Evolutionary conservation across 2,113 vertebrate species (phyloP).

Genomic region (Marcusenius ussheri): DNA sequence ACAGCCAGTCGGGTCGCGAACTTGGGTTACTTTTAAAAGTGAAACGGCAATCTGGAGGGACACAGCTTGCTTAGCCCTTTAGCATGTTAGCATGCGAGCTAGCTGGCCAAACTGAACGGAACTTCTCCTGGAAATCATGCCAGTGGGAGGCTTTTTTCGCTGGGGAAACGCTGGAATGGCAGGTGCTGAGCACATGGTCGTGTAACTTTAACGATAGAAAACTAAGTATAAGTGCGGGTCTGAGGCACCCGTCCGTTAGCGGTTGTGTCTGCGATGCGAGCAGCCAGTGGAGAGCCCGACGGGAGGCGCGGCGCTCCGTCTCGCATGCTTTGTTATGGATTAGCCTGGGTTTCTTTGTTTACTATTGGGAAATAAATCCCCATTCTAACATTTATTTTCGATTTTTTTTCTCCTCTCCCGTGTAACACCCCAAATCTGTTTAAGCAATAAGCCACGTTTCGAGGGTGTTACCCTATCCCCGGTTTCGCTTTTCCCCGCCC

Average conservation of each 20-base stretch:
- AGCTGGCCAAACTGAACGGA: neutral
- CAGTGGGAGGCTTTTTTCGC: neutral
- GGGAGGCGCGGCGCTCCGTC: neutral
- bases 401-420: neutral
- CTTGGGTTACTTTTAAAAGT: neutral
- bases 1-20: neutral
- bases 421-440: neutral
- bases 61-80: neutral
- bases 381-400: neutral
- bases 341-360: constrained; percentile 10
- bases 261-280: neutral
- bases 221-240: neutral
- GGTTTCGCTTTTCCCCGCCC: neutral
- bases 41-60: neutral
- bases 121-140: neutral
- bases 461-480: neutral
- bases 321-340: constrained; percentile 12
- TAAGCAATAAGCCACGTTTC: neutral
- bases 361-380: neutral
- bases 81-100: constrained; percentile 11
- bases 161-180: neutral
- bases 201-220: neutral
- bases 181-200: neutral
- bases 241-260: neutral
- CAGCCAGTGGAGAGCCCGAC: neutral